Percentiles rank a stretch among this genome's conserved stretches.
Conservation (phyloP, 1,140 invertebrate genomes). For the Potamilus streckersoni region DNA sequence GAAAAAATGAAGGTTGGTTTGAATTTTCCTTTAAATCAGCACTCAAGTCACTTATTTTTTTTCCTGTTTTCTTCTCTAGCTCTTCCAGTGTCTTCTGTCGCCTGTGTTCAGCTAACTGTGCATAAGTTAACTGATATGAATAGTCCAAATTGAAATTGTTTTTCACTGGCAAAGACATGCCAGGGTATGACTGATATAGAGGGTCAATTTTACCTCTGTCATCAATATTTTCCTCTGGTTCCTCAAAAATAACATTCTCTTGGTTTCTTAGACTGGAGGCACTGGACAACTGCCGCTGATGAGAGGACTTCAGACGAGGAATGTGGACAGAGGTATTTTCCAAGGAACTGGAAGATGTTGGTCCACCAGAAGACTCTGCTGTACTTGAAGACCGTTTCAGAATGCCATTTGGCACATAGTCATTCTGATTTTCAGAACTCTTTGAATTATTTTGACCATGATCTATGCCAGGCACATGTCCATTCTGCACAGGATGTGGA, state of each 20-base stretch:
- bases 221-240: conserved; percentile 47
- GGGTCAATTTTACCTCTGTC: conserved; percentile 38
- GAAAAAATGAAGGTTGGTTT: conserved; percentile 18
- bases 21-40: conserved; percentile 32
- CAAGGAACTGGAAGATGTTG: background rate
- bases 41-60: conserved; percentile 37
- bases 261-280: conserved; percentile 16
- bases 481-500: conserved; percentile 17
- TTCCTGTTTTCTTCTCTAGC: conserved; percentile 39
- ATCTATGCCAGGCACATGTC: background rate
- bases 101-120: conserved; percentile 46
- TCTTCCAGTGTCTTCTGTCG: conserved; percentile 36
- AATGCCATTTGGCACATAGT: conserved; percentile 2
- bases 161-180: conserved; percentile 48
- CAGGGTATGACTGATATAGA: conserved; percentile 33
- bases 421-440: no score
- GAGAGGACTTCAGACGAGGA: conserved; percentile 23
- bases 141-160: conserved; percentile 49
- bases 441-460: no score
- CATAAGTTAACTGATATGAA: conserved; percentile 49
- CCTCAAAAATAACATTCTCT: conserved; percentile 40
- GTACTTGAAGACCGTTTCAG: background rate
- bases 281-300: conserved; percentile 39
- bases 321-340: conserved; percentile 2
- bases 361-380: conserved; percentile 14